A percentile compares a stretch with the other conserved stretches of the same genome.
phyloP scores from a whole-genome alignment of 2,797 vertebrate species.

The Anniella stebbinsi region DNA sequence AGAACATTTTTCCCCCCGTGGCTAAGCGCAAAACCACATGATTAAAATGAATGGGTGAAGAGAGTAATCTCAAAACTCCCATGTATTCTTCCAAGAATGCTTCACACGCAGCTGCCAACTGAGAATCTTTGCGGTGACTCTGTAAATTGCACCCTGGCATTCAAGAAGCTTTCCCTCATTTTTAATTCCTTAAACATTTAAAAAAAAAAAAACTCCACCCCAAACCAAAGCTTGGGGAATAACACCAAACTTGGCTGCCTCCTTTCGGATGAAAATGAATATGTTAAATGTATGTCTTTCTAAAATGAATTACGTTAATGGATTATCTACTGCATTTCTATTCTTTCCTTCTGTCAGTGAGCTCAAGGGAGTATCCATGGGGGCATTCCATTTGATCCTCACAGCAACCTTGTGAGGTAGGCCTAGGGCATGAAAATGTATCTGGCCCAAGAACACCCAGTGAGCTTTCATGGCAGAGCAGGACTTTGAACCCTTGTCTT shows the following conservation, averaged over 20 bases:
- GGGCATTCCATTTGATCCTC: not conserved
- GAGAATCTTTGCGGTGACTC: not conserved
- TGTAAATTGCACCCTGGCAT: not conserved
- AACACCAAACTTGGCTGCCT: not conserved
- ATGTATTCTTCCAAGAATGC: not conserved
- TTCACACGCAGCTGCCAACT: not conserved
- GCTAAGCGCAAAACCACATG: not conserved
- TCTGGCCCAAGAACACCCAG: not conserved
- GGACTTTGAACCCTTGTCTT: not conserved
- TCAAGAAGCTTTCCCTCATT: not conserved
- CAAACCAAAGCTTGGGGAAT: not conserved
- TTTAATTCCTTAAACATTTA: not conserved
- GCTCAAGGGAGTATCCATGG: not conserved
- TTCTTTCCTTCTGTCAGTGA: not conserved
- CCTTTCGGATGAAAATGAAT: not conserved
- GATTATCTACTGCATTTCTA: not conserved
- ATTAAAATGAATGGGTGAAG: constrained; percentile 4
- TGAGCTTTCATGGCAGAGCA: not conserved
- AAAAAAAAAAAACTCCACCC: not conserved
- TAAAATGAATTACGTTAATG: not conserved
- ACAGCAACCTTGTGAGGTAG: not conserved
- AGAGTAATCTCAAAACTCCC: not conserved
- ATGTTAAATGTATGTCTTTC: not conserved
- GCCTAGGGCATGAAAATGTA: not conserved
- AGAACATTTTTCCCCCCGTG: not conserved